A percentile compares a stretch with the other conserved stretches of the same genome.
These are phyloP conservation scores for Pararge aegeria DNA, from an alignment of 1,140 invertebrate species.

Conservation along the genomic window DNA sequence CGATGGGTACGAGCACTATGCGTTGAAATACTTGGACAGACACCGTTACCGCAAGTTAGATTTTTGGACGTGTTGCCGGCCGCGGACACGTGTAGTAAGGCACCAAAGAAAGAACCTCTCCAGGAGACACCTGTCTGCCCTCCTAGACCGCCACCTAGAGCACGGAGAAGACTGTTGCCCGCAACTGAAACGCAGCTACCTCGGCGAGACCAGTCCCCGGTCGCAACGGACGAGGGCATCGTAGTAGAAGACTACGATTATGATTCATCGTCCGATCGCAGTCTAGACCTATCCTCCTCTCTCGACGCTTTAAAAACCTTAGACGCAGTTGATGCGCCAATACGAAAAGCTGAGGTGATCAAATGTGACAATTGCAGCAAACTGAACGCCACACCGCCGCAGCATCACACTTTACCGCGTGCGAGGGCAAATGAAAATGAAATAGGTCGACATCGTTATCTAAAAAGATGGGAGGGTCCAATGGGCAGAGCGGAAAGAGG, in stretches of 20 bases:
- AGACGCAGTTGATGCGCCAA: constrained; percentile 60
- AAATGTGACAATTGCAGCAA: constrained; percentile 73
- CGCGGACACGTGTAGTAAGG: constrained; percentile 55
- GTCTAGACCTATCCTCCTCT: constrained; percentile 68
- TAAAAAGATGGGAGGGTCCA: constrained; percentile 71
- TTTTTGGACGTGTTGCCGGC: constrained; percentile 69
- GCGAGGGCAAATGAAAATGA: constrained; percentile 57
- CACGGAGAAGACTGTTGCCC: constrained; percentile 60
- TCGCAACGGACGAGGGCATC: constrained; percentile 74
- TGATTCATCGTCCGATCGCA: constrained; percentile 77
- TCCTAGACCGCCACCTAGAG: constrained; percentile 65
- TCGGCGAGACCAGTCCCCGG: constrained; percentile 65
- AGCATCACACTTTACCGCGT: constrained; percentile 68
- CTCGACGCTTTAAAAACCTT: constrained; percentile 66
- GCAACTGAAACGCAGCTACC: constrained; percentile 62
- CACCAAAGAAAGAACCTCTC: constrained; percentile 59
- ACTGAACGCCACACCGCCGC: constrained; percentile 48
- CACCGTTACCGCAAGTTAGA: constrained; percentile 67
- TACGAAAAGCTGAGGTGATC: constrained; percentile 59
- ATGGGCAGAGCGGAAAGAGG: constrained; percentile 59
- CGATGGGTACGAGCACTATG: constrained; percentile 72
- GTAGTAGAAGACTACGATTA: constrained; percentile 78
- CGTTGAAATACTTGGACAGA: constrained; percentile 72
- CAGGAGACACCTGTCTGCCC: constrained; percentile 54
- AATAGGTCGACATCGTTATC: constrained; percentile 62